Evolutionary conservation across 2,797 vertebrate species (phyloP).

Genomic region (Microchirus variegatus): DNA sequence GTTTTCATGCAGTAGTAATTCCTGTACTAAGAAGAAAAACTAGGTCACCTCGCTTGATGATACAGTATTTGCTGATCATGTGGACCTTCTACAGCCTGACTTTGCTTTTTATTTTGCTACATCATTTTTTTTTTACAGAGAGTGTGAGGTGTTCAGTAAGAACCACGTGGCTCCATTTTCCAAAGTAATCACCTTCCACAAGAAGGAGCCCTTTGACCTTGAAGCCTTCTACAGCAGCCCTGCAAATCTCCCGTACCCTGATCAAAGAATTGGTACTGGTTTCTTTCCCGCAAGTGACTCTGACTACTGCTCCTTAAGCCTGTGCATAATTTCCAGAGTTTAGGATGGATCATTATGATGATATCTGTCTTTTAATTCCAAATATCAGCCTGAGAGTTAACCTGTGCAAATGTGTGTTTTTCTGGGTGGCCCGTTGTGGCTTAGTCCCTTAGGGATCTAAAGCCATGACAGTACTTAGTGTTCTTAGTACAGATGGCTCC

Average conservation of each 20-base stretch:
- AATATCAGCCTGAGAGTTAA: too few species aligned
- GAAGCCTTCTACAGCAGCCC: constrained; percentile 93
- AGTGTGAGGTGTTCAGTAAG: constrained; percentile 96
- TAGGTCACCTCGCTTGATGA: background rate
- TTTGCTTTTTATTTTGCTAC: constrained; percentile 21
- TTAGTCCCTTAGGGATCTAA: constrained; percentile 20
- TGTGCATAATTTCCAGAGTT: background rate
- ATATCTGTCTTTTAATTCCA: background rate
- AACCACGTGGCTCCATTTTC: constrained; percentile 96
- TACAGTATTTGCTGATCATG: constrained; percentile 21
- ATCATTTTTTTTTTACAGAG: constrained; percentile 74
- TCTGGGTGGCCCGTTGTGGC: constrained; percentile 5
- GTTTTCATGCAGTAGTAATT: background rate
- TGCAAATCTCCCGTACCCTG: constrained; percentile 93
- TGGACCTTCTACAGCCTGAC: constrained; percentile 26
- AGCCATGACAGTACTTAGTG: constrained; percentile 39
- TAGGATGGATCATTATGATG: constrained; percentile 6
- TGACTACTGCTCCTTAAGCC: background rate
- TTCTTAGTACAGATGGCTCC: constrained; percentile 10
- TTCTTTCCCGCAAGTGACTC: constrained; percentile 1
- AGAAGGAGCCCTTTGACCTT: constrained; percentile 94
- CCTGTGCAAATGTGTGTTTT: background rate
- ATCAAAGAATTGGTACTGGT: constrained; percentile 89
- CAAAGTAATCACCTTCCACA: constrained; percentile 98
- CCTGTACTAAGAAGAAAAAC: background rate